These are phyloP conservation scores for Stenichneumon culpator DNA, from an alignment of 2,888 invertebrate species.

Conservation along the genomic window DNA sequence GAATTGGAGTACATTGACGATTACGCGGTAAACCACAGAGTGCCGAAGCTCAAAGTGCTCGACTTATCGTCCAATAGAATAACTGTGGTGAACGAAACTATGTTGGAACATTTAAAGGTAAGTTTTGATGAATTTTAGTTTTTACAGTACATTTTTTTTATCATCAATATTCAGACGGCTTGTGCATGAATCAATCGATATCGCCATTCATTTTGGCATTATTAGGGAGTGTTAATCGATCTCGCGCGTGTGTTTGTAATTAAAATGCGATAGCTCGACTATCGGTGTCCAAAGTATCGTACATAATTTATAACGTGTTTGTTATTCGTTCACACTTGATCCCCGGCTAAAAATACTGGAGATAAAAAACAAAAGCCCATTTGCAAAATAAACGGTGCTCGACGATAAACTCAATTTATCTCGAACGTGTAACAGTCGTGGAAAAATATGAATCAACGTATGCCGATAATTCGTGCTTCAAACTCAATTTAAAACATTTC, in stretches of 20 bases:
- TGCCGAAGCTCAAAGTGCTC: slow-evolving; percentile 79
- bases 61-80: slow-evolving; percentile 82
- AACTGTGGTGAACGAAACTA: slow-evolving; percentile 80
- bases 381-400: neutral
- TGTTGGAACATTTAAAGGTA: slow-evolving; percentile 82
- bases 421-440: neutral
- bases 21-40: slow-evolving; percentile 79
- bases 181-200: neutral
- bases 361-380: neutral
- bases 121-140: neutral
- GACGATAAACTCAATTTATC: neutral
- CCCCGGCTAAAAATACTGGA: neutral
- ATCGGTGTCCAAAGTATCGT: slow-evolving; percentile 9
- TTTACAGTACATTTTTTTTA: neutral
- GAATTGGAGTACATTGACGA: slow-evolving; percentile 91
- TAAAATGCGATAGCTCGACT: slow-evolving; percentile 12
- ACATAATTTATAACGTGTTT: neutral
- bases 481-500: neutral
- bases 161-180: neutral
- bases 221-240: neutral
- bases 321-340: slow-evolving; percentile 6
- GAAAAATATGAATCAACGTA: neutral
- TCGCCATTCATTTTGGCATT: slow-evolving; percentile 2
- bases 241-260: slow-evolving; percentile 2
- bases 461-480: neutral